Conservation (phyloP, 1,140 invertebrate species). For the Apolygus lucorum region DNA sequence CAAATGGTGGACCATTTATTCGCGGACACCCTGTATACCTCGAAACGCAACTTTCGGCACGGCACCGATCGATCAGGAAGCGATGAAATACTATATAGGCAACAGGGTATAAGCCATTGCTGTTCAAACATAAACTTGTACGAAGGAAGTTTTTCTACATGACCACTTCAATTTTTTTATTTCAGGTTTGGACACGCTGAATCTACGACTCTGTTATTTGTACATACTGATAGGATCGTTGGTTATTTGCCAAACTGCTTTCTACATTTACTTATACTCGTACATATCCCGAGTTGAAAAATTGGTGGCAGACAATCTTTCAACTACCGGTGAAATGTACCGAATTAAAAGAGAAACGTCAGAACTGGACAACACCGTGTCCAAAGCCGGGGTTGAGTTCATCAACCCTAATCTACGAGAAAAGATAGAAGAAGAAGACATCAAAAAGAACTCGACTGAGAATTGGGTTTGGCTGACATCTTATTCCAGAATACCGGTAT, state of each 20-base stretch:
- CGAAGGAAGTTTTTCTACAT: no score
- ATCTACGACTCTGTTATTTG: background rate
- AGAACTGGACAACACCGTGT: constrained; percentile 36
- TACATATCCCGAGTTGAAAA: background rate
- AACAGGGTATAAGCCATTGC: no score
- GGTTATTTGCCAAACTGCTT: background rate
- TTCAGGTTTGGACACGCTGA: background rate
- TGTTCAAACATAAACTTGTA: no score
- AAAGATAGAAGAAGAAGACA: constrained; percentile 49
- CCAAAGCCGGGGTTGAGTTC: constrained; percentile 50
- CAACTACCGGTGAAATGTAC: background rate
- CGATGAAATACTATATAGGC: no score
- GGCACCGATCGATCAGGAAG: no score
- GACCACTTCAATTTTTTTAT: background rate
- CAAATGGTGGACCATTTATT: no score
- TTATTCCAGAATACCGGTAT: constrained; percentile 66
- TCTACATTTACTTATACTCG: constrained; percentile 4
- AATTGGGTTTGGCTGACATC: constrained; percentile 66
- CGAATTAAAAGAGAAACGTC: background rate
- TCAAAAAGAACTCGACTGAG: constrained; percentile 23
- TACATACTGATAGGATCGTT: background rate
- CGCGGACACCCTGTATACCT: no score
- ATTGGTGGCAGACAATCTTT: background rate
- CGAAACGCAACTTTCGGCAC: no score
- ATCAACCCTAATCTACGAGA: constrained; percentile 54